A percentile compares a stretch with the other conserved stretches of the same genome.
Evolutionary conservation across 2,888 invertebrate genomes (phyloP).

Genomic region (Ectobius pallidus): DNA sequence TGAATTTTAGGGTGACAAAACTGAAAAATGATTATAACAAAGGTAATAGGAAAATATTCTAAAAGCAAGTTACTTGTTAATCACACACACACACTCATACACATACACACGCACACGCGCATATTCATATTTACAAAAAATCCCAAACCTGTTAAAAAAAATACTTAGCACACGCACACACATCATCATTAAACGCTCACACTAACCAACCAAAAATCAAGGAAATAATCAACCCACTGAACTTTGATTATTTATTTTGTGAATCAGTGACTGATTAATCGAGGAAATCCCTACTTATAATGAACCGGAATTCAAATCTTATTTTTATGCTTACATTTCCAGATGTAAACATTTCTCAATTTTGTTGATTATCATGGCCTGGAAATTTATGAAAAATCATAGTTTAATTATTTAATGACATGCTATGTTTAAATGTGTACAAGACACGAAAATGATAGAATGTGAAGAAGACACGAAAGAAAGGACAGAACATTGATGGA

Average conservation of each 20-base stretch:
- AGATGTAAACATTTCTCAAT: no score
- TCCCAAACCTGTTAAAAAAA: constrained; percentile 3
- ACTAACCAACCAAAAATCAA: constrained; percentile 10
- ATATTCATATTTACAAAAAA: constrained; percentile 24
- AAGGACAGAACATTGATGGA: no score
- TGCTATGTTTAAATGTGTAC: no score
- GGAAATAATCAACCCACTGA: background rate
- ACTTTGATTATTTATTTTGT: background rate
- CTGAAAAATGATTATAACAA: background rate
- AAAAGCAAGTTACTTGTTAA: constrained; percentile 16
- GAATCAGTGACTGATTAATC: no score
- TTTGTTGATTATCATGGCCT: no score
- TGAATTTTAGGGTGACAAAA: background rate
- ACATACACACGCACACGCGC: constrained; percentile 7
- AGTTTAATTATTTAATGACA: no score
- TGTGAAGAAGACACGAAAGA: no score
- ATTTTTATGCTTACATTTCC: no score
- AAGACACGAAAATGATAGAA: no score
- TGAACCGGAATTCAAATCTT: no score
- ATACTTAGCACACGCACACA: constrained; percentile 19
- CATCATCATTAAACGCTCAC: background rate
- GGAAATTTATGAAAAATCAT: no score
- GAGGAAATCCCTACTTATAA: no score
- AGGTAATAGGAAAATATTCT: constrained; percentile 1
- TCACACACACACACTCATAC: constrained; percentile 15